Evolutionary conservation across 2,797 vertebrate species (phyloP), one percentile per base, ranked within the genome.

Genomic region (Sciurus vulgaris): DNA sequence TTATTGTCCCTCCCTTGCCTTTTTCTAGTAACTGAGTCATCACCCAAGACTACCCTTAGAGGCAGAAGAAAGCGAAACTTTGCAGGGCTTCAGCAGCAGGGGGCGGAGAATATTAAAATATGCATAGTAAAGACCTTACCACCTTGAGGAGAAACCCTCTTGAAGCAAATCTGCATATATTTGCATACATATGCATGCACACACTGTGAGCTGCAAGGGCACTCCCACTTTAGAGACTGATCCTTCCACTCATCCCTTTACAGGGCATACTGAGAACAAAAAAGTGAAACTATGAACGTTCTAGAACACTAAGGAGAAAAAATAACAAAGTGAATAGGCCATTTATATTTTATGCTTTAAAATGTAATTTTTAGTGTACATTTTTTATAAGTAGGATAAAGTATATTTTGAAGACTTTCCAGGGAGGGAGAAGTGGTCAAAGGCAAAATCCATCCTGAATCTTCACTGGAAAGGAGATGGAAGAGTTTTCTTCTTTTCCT

Each of bases 321-420:
- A 67, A 72, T 35, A 14, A 30, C 65, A 56, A 86, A 95, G 86
- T 26, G 84, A 77, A 91, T 4, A 20, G n/a, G 20, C 13, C 22
- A 81, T 38, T 96, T 89, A 87, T 17, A 86, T n/a, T 91, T 94
- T 49, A 93, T 35, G 17, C 7, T 65, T 56, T n/a, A 54, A 89
- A 51, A 77, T 54, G 44, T 59, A 33, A 74, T 51, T 95, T 76
- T 93, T 41, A 47, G n/a, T 41, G 47, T 41, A 41, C 12, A 41
- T 11, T 30, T 72, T 81, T 93, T 85, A 26, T 20, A 87, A 67
- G 35, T 11, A 56, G 15, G 38, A 56, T 96, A 90, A 6, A 65
- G n/a, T 44, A 1, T 77, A 51, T 70, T 87, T 78, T 10, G 51
- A 92, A 87, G 91, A 73, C 7, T 90, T 84, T 81, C n/a, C 13